Base-by-base conservation (phyloP, 23 tunicate genomes). In the Trididemnum miniatum region DNA sequence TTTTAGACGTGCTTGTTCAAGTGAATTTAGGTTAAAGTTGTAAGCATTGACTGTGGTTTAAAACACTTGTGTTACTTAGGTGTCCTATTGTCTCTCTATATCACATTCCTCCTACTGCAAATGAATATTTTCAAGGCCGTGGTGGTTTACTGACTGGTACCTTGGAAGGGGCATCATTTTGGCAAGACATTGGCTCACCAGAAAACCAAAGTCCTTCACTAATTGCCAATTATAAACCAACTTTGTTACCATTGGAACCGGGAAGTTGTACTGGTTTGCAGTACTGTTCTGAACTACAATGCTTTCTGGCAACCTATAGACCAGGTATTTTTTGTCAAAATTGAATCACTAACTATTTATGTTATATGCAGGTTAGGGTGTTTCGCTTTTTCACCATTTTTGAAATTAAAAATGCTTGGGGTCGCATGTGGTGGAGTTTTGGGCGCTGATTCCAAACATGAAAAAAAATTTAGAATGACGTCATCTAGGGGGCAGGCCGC, bases 71-170 rank as follows among this genome's bases (percentile, higher is more conserved):
- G 57, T 62, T 62, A 12, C 32, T 31, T 62, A 92, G 97, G 60
- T 92, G 97, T 64, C 97, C 97, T 3, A 84, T 92, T 29, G 92
- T 92, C 0, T 86, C 97, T 23, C 51, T 92, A 22, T 87, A 87
- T 34, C 88, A 92, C 80, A 67, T 92, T 0, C 90, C 97, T 12
- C 97, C 85, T 38, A 67, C 88, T 2, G 91, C 87, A 27, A 72
- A 77, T 30, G 72, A 87, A 20, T 27, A 29, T 0, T 83, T 83
- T 54, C 91, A 87, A 20, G 80, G 77, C 1, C 76, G 82, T 26
- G 92, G 88, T 2, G 97, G 97, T 20, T 71, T 92, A 72, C 66
- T 92, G 22, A 76, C 80, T 24, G 88, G 82, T 9, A 92, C 97
- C 2, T 51, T 92, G 31, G 87, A 92, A 23, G 88, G 88, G 1